A percentile compares a stretch with the other conserved stretches of the same genome.
phyloP scores from a whole-genome alignment of 2,797 vertebrate species.

The Glossophaga mutica region DNA sequence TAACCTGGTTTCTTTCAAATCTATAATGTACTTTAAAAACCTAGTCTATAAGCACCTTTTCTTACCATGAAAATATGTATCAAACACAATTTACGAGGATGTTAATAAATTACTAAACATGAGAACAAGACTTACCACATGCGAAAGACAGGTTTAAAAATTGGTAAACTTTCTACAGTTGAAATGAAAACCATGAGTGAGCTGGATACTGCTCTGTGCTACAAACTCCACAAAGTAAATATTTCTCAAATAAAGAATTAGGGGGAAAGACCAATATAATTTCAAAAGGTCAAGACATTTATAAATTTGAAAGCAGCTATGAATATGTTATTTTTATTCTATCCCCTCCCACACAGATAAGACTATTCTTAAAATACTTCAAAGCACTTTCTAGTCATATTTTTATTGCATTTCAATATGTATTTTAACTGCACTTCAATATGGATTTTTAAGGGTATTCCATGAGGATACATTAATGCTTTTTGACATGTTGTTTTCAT shows the following conservation, averaged over 20 bases:
- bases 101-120: neutral
- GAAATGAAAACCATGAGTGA: neutral
- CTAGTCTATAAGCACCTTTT: neutral
- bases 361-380: constrained; percentile 46
- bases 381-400: constrained; percentile 27
- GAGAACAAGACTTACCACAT: neutral
- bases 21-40: neutral
- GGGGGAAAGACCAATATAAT: constrained; percentile 64
- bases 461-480: constrained; percentile 56
- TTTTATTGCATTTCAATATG: constrained; percentile 8
- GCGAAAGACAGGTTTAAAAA: neutral
- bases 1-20: neutral
- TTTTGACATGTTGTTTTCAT: constrained; percentile 57
- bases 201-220: neutral
- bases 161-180: neutral
- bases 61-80: neutral
- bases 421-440: neutral
- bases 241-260: constrained; percentile 44
- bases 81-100: neutral
- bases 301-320: constrained; percentile 57
- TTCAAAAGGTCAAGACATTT: constrained; percentile 76
- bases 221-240: constrained; percentile 21
- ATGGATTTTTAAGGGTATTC: constrained; percentile 1
- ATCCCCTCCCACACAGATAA: neutral
- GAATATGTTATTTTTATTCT: constrained; percentile 39